phyloP scores from a whole-genome alignment of 2,888 invertebrate species.

The Carcina quercana region DNA sequence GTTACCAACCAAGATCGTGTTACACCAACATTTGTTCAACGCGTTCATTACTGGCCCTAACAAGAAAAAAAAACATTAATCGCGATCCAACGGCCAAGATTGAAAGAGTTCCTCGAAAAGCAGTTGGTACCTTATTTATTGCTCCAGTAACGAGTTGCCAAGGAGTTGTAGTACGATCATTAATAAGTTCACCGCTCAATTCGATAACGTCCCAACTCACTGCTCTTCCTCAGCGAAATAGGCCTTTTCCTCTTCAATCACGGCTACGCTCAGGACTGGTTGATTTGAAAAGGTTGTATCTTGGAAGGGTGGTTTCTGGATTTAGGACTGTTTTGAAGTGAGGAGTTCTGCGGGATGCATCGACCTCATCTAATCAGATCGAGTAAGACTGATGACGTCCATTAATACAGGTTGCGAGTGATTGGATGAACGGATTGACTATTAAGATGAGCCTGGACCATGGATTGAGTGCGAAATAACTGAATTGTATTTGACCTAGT shows the following conservation, averaged over 20 bases:
- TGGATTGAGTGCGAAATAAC: no score
- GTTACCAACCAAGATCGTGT: no score
- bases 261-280: slow-evolving; percentile 16
- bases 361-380: slow-evolving; percentile 48
- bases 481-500: no score
- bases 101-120: slow-evolving; percentile 34
- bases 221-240: slow-evolving; percentile 17
- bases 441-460: slow-evolving; percentile 3
- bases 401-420: slow-evolving; percentile 47
- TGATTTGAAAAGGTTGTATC: slow-evolving; percentile 29
- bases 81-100: slow-evolving; percentile 33
- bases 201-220: slow-evolving; percentile 34
- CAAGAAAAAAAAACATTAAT: slow-evolving; percentile 17
- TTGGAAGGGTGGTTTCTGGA: slow-evolving; percentile 11
- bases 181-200: slow-evolving; percentile 42
- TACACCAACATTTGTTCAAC: background rate
- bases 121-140: slow-evolving; percentile 51
- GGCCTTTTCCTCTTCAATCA: slow-evolving; percentile 25
- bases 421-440: slow-evolving; percentile 45
- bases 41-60: background rate
- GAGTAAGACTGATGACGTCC: slow-evolving; percentile 45
- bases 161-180: slow-evolving; percentile 47
- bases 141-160: slow-evolving; percentile 49
- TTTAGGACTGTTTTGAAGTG: slow-evolving; percentile 23
- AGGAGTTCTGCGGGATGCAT: slow-evolving; percentile 24